A percentile compares a stretch with the other conserved stretches of the same genome.
These are phyloP conservation scores for Thecocarcelia acutangulata DNA, from an alignment of 2,888 invertebrate genomes.

Conservation along the genomic window DNA sequence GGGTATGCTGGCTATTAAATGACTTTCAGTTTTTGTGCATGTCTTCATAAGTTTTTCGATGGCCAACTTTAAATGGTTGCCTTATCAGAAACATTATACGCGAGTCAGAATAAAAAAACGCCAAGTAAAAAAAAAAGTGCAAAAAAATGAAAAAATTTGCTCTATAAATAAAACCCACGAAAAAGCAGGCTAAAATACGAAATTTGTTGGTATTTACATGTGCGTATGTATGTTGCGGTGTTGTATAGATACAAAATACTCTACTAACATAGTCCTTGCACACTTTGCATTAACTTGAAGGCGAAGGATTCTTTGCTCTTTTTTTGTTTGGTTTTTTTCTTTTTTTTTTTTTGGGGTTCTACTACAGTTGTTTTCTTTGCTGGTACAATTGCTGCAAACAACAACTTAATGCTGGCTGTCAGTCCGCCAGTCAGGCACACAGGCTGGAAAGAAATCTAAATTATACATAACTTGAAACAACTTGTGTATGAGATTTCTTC, in stretches of 20 bases:
- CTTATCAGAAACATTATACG: no score
- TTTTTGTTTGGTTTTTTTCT: neutral
- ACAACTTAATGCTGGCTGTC: slow-evolving; percentile 23
- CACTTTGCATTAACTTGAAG: slow-evolving; percentile 66
- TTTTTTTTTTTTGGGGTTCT: slow-evolving; percentile 1
- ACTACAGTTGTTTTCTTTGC: slow-evolving; percentile 1
- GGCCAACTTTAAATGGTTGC: no score
- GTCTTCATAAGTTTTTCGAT: no score
- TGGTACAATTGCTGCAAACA: neutral
- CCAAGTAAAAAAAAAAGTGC: no score
- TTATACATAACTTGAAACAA: slow-evolving; percentile 41
- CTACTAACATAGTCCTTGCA: slow-evolving; percentile 66
- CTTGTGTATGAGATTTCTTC: slow-evolving; percentile 34
- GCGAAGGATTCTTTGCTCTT: slow-evolving; percentile 60
- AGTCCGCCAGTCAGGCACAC: slow-evolving; percentile 3
- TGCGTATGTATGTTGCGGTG: neutral
- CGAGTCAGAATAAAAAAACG: no score
- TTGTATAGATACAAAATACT: slow-evolving; percentile 44
- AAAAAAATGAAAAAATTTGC: slow-evolving; percentile 1
- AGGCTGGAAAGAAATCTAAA: slow-evolving; percentile 17
- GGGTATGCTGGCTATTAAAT: no score
- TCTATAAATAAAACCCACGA: no score
- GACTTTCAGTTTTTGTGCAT: no score
- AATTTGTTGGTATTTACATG: neutral
- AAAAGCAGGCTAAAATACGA: neutral